These are phyloP conservation scores for Acanthosepion pharaonis DNA, from an alignment of 2,888 invertebrate genomes.

Conservation along the genomic window DNA sequence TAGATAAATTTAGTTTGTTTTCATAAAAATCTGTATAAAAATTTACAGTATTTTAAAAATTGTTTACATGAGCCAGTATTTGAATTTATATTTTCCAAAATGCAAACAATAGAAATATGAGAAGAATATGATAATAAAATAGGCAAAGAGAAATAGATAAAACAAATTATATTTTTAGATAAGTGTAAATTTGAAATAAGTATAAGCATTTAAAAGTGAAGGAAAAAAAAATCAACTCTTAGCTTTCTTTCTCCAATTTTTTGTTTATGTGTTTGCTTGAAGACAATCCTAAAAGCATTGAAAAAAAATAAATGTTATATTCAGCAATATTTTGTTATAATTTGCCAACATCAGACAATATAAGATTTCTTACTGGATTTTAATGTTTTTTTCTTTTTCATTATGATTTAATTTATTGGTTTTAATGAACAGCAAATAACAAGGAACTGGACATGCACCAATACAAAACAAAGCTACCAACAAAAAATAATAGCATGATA, in stretches of 20 bases:
- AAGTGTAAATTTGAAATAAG: background rate
- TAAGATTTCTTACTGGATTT: background rate
- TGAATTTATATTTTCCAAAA: background rate
- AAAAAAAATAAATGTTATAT: background rate
- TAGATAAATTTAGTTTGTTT: background rate
- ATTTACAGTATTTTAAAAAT: background rate
- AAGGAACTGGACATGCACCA: conserved; percentile 33
- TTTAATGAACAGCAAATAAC: background rate
- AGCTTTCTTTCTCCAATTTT: background rate
- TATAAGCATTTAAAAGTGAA: background rate
- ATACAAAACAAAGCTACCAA: background rate
- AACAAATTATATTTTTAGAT: background rate
- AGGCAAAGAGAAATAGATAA: background rate
- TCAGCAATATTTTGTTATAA: background rate
- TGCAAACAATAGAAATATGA: background rate
- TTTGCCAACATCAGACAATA: background rate
- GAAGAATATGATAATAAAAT: background rate
- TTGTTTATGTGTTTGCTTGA: background rate
- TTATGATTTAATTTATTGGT: background rate
- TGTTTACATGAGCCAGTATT: background rate
- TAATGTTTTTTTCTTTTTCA: background rate
- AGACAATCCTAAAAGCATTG: background rate
- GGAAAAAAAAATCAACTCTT: background rate
- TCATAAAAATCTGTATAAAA: background rate
- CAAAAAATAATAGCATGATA: background rate